phyloP scores from a whole-genome alignment of 2,113 vertebrate genomes.

The Atherinomorus stipes region DNA sequence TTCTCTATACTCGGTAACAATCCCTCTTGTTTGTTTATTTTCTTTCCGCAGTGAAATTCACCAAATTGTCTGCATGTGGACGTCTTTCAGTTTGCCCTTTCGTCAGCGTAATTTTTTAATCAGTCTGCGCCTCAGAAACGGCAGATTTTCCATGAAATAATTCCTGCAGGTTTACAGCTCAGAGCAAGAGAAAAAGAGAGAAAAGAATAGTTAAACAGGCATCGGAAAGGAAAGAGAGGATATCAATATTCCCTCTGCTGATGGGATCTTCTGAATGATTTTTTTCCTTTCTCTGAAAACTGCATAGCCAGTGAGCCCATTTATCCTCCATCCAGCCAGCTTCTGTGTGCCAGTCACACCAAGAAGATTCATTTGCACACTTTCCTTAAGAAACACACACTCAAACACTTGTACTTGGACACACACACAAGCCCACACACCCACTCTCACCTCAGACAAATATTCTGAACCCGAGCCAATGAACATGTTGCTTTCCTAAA shows the following conservation, averaged over 20 bases:
- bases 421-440: constrained; percentile 14
- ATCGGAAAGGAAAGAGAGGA: constrained; percentile 45
- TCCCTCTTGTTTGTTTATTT: constrained; percentile 56
- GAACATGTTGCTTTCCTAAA: constrained; percentile 48
- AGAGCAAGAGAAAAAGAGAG: constrained; percentile 17
- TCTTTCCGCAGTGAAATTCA: constrained; percentile 39
- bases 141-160: constrained; percentile 54
- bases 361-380: constrained; percentile 41
- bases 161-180: constrained; percentile 41
- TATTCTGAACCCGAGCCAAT: constrained; percentile 42
- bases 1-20: constrained; percentile 15
- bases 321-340: constrained; percentile 56
- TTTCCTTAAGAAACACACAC: constrained; percentile 27
- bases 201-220: constrained; percentile 40
- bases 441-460: constrained; percentile 27
- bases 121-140: constrained; percentile 58
- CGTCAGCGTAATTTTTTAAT: constrained; percentile 69
- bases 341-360: constrained; percentile 55
- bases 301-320: constrained; percentile 51
- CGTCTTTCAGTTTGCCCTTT: constrained; percentile 60
- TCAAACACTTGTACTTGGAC: constrained; percentile 42
- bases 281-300: constrained; percentile 44
- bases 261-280: constrained; percentile 52
- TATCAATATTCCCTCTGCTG: constrained; percentile 70
- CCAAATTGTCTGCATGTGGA: constrained; percentile 54